These are phyloP conservation scores for Steinernema scapterisci DNA, from an alignment of 2,888 invertebrate species.

Conservation along the genomic window DNA sequence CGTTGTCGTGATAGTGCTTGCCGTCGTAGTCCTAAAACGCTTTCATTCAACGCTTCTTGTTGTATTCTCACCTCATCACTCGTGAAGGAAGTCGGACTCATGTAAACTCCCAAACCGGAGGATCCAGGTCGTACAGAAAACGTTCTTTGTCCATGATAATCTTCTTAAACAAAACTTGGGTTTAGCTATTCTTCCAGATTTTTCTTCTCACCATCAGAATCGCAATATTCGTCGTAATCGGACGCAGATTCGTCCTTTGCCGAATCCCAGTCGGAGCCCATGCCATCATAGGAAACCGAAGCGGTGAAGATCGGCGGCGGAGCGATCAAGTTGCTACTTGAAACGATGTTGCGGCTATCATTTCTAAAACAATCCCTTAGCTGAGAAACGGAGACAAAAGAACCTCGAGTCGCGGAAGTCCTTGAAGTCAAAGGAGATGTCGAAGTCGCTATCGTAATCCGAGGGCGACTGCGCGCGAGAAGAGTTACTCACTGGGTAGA, in stretches of 20 bases:
- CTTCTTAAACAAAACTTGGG: neutral
- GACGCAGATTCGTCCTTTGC: constrained; percentile 31
- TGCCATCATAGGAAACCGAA: constrained; percentile 62
- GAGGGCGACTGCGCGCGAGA: constrained; percentile 41
- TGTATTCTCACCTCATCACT: constrained; percentile 41
- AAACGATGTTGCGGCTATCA: constrained; percentile 54
- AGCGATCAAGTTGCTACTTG: constrained; percentile 50
- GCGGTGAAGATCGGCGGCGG: constrained; percentile 63
- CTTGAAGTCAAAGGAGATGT: constrained; percentile 45
- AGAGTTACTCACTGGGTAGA: constrained; percentile 43
- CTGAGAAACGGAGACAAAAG: neutral
- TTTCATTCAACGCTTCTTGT: constrained; percentile 10
- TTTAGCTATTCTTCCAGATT: neutral
- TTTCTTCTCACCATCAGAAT: constrained; percentile 37
- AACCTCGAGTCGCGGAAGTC: constrained; percentile 32
- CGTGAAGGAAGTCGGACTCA: constrained; percentile 50
- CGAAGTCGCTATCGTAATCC: constrained; percentile 53
- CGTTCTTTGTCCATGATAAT: neutral
- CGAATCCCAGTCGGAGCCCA: constrained; percentile 40
- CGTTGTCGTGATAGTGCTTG: constrained; percentile 45
- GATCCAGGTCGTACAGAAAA: constrained; percentile 29
- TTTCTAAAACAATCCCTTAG: too few relatives aligned
- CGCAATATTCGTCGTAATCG: constrained; percentile 40
- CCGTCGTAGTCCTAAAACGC: constrained; percentile 44
- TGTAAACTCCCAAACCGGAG: constrained; percentile 51